A percentile compares a stretch with the other conserved stretches of the same genome.
phyloP scores from a whole-genome alignment of 2,113 vertebrate species.

The Myotis brandtii region DNA sequence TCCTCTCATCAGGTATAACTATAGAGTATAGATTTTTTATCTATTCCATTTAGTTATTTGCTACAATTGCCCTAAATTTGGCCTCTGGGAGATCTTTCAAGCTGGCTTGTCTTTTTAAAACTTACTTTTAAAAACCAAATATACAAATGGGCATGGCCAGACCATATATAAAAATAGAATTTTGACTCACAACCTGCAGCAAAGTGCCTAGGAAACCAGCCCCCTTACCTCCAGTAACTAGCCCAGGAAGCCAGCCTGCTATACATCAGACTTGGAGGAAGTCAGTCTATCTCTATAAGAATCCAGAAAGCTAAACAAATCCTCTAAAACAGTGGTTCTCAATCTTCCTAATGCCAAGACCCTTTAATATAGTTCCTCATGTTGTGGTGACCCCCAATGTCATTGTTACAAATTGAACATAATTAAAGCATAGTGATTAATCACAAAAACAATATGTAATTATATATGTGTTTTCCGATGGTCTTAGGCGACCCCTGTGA shows the following conservation, averaged over 20 bases:
- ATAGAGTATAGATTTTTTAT: neutral
- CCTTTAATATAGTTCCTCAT: too few species aligned
- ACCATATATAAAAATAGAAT: neutral
- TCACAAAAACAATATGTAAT: too few species aligned
- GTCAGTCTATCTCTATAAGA: neutral
- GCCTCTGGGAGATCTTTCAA: neutral
- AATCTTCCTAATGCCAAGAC: too few species aligned
- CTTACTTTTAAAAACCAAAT: neutral
- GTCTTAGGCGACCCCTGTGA: too few species aligned
- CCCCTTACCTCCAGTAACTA: neutral
- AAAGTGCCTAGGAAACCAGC: neutral
- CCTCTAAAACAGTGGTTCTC: too few species aligned
- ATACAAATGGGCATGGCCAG: neutral
- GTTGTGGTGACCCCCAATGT: too few species aligned
- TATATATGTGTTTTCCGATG: too few species aligned
- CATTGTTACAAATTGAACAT: too few species aligned
- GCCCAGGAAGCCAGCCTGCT: neutral
- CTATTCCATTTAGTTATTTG: neutral
- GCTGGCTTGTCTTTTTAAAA: neutral
- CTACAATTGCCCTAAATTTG: conserved; percentile 9
- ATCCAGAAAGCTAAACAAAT: neutral
- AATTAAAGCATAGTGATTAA: too few species aligned
- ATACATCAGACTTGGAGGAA: neutral
- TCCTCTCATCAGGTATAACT: neutral
- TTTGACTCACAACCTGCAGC: neutral